These are phyloP conservation scores for Hypomecis punctinalis DNA, from an alignment of 2,888 invertebrate species.

Conservation along the genomic window DNA sequence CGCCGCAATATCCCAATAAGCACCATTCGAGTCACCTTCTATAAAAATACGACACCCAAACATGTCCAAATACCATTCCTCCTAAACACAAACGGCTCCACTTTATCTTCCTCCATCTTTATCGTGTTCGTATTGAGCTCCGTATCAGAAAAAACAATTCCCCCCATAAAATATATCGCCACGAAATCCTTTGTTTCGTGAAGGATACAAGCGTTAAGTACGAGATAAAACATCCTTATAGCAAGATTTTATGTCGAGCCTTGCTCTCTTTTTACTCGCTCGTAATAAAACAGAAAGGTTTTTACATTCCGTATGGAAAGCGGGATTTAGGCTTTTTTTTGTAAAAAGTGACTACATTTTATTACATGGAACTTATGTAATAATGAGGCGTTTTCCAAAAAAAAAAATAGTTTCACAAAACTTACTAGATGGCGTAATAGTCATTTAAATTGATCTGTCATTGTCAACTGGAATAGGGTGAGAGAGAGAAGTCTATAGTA, in stretches of 20 bases:
- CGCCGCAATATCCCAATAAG: no score
- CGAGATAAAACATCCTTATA: conserved; percentile 55
- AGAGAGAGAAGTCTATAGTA: no score
- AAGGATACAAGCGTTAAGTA: conserved; percentile 45
- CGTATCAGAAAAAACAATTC: conserved; percentile 48
- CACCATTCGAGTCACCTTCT: neutral
- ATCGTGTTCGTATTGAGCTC: conserved; percentile 38
- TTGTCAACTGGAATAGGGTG: no score
- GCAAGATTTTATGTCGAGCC: conserved; percentile 51
- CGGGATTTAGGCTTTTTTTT: conserved; percentile 18
- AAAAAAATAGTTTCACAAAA: no score
- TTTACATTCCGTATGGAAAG: conserved; percentile 32
- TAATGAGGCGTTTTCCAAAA: no score
- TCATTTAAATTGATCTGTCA: no score
- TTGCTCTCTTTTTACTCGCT: conserved; percentile 44
- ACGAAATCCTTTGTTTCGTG: conserved; percentile 46
- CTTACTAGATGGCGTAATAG: no score
- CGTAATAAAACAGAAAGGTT: conserved; percentile 29
- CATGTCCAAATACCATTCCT: conserved; percentile 21
- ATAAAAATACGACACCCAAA: conserved; percentile 4
- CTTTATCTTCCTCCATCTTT: conserved; percentile 36
- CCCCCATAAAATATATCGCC: conserved; percentile 40
- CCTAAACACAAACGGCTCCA: conserved; percentile 21
- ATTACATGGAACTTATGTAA: no score
- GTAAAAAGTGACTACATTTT: neutral